Evolutionary conservation across 2,888 invertebrate genomes (phyloP).

Genomic region (Myathropa florea): DNA sequence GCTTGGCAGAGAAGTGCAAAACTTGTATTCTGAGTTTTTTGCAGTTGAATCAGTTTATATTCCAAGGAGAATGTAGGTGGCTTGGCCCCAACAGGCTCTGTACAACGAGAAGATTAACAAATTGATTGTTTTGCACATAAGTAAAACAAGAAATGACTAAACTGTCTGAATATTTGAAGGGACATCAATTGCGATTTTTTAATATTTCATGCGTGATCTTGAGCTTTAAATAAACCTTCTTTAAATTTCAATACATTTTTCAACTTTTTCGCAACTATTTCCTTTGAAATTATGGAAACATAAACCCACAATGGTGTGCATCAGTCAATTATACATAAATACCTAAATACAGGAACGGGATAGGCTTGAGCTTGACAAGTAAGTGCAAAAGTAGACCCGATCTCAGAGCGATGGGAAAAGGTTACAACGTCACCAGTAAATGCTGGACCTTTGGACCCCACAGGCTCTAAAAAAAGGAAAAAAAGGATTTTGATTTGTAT

Average conservation of each 20-base stretch:
- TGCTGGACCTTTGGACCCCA: conserved; percentile 85
- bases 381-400: conserved; percentile 80
- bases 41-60: conserved; percentile 76
- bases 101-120: conserved; percentile 4
- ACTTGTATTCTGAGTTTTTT: conserved; percentile 79
- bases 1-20: conserved; percentile 84
- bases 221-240: no score
- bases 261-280: no score
- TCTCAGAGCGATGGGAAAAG: conserved; percentile 73
- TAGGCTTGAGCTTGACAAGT: conserved; percentile 83
- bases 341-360: conserved; percentile 86
- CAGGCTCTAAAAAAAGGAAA: conserved; percentile 81
- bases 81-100: conserved; percentile 85
- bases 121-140: neutral
- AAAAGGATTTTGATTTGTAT: neutral
- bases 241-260: no score
- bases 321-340: conserved; percentile 34
- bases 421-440: conserved; percentile 85
- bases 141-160: no score
- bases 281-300: neutral
- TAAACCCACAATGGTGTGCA: neutral
- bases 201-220: no score
- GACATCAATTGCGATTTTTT: no score
- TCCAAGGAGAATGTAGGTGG: conserved; percentile 81
- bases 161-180: neutral